Evolutionary conservation across 2,113 vertebrate species (phyloP).

Genomic region (Geococcyx californianus): DNA sequence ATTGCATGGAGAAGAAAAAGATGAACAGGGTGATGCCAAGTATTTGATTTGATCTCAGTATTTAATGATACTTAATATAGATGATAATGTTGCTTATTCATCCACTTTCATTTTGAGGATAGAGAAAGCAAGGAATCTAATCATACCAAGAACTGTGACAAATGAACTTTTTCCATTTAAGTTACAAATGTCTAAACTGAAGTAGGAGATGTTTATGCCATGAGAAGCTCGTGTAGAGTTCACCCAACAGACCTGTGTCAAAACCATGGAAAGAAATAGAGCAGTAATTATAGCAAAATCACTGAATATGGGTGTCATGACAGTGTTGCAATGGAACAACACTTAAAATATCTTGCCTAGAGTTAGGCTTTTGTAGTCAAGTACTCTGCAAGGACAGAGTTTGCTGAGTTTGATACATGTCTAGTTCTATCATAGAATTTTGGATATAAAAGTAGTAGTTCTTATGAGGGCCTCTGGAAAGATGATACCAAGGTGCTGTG

Average conservation of each 20-base stretch:
- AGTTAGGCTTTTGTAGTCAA: neutral
- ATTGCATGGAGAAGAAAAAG: neutral
- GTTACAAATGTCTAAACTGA: neutral
- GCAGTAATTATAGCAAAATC: neutral
- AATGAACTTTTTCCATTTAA: neutral
- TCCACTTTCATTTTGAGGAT: neutral
- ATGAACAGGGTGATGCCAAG: neutral
- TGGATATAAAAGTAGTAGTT: neutral
- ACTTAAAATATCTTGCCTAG: neutral
- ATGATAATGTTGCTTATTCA: neutral
- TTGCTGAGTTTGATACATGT: neutral
- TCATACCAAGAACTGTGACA: neutral
- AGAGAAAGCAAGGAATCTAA: neutral
- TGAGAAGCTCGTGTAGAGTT: fast-evolving
- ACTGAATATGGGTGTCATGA: neutral
- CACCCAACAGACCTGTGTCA: neutral
- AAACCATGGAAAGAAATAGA: neutral
- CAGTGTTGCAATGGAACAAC: neutral
- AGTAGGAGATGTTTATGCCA: neutral
- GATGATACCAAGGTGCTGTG: neutral
- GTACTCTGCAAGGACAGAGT: neutral
- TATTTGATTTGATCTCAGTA: neutral
- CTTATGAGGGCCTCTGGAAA: neutral
- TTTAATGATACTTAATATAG: neutral
- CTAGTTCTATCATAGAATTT: neutral